These are phyloP conservation scores for Creontiades dilutus DNA, from an alignment of 2,888 invertebrate genomes.

Conservation along the genomic window DNA sequence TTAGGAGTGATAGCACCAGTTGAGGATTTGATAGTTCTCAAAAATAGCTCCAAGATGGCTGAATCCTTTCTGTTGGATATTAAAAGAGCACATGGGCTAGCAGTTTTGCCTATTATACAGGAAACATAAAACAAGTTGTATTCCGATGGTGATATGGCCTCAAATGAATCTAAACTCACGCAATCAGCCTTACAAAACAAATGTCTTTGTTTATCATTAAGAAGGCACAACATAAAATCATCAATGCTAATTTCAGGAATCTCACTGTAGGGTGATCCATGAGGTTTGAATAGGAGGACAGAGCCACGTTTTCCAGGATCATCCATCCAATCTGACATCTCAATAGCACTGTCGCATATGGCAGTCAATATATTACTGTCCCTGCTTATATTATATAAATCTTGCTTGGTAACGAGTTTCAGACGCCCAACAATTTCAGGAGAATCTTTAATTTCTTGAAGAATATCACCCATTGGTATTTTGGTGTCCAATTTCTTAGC, in stretches of 20 bases:
- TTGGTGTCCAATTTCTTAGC: slow-evolving; percentile 26
- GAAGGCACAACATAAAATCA: slow-evolving; percentile 37
- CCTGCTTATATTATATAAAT: slow-evolving; percentile 37
- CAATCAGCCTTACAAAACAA: not conserved
- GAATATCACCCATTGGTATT: not conserved
- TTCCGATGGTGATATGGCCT: slow-evolving; percentile 1
- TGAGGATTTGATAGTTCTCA: slow-evolving; percentile 11
- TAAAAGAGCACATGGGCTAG: not conserved
- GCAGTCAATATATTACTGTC: not conserved
- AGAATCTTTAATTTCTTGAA: slow-evolving; percentile 38
- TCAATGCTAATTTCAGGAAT: not conserved
- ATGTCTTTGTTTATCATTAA: slow-evolving; percentile 22
- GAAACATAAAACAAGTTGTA: slow-evolving; percentile 7
- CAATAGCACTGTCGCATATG: not conserved
- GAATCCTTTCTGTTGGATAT: slow-evolving; percentile 37
- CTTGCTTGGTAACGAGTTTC: slow-evolving; percentile 43
- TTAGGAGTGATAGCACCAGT: not conserved
- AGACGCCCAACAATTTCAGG: slow-evolving; percentile 18
- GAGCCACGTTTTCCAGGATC: not conserved
- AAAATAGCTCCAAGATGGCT: not conserved
- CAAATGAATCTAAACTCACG: slow-evolving; percentile 32
- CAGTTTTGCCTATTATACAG: not conserved
- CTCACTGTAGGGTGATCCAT: not conserved
- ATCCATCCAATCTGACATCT: not conserved
- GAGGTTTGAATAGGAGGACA: slow-evolving; percentile 38